phyloP scores from a whole-genome alignment of 2,888 invertebrate genomes.

The Enoplolaimus lenunculus region DNA sequence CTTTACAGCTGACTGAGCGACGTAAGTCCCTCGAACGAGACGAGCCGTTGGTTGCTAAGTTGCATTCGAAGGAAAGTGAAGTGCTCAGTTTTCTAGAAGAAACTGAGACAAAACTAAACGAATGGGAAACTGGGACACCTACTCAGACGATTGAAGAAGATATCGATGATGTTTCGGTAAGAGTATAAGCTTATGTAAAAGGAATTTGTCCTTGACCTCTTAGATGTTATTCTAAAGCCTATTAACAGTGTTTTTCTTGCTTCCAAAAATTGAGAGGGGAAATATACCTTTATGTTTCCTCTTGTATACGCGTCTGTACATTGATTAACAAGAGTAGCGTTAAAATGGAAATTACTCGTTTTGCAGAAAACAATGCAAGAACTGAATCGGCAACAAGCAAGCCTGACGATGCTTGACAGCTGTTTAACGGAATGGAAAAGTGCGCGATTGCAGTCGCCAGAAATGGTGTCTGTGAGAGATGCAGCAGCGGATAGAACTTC shows the following conservation, averaged over 20 bases:
- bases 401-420: conserved; percentile 43
- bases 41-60: conserved; percentile 13
- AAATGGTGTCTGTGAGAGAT: background rate
- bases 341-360: too few species aligned
- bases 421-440: background rate
- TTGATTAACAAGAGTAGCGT: too few species aligned
- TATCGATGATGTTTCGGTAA: conserved; percentile 6
- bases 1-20: too few species aligned
- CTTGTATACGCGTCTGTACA: too few species aligned
- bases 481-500: background rate
- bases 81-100: conserved; percentile 5
- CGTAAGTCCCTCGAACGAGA: too few species aligned
- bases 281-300: too few species aligned
- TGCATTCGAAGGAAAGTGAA: background rate
- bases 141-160: conserved; percentile 11
- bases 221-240: too few species aligned
- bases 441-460: background rate
- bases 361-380: conserved; percentile 10
- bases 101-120: background rate
- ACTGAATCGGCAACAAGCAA: conserved; percentile 33
- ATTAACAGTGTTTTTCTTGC: too few species aligned
- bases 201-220: too few species aligned
- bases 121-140: conserved; percentile 19
- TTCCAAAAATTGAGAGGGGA: too few species aligned
- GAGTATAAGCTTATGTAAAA: too few species aligned